A percentile compares a stretch with the other conserved stretches of the same genome.
These are phyloP conservation scores for Bubo scandiacus DNA, from an alignment of 2,113 vertebrate species.

Conservation along the genomic window DNA sequence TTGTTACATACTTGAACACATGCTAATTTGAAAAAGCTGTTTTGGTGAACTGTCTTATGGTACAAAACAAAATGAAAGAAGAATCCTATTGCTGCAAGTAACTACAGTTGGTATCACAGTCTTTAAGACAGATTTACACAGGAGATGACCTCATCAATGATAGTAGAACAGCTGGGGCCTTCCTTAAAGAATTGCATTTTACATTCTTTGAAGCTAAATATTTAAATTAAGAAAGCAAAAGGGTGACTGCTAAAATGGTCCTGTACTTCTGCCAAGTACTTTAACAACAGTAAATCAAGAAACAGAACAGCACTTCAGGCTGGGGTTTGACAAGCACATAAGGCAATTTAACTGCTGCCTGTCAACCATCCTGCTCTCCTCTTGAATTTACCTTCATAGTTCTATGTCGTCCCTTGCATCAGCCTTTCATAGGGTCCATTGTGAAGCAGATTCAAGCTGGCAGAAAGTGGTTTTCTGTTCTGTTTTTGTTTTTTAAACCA, in stretches of 20 bases:
- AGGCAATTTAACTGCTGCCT: neutral
- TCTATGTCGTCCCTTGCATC: neutral
- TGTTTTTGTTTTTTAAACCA: neutral
- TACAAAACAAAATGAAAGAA: neutral
- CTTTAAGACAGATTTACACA: neutral
- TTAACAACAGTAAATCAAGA: slow-evolving; percentile 20
- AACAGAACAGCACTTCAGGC: neutral
- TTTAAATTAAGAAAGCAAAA: slow-evolving; percentile 30
- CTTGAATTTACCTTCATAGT: neutral
- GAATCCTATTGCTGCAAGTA: neutral
- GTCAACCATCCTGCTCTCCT: neutral
- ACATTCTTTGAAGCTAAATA: neutral
- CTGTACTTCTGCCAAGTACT: slow-evolving; percentile 3
- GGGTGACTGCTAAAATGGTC: neutral
- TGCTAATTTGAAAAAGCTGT: neutral
- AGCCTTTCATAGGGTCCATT: neutral
- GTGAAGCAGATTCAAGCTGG: neutral
- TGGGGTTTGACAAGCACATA: neutral
- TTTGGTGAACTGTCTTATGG: neutral
- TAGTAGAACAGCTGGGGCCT: neutral
- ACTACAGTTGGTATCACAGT: neutral
- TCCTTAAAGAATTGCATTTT: neutral
- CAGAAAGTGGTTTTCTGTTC: neutral
- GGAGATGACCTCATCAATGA: neutral
- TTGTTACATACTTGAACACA: neutral